Percentiles rank a stretch among this genome's conserved stretches.
These are phyloP conservation scores for Agrotis ipsilon DNA, from an alignment of 2,888 invertebrate species.

Conservation along the genomic window DNA sequence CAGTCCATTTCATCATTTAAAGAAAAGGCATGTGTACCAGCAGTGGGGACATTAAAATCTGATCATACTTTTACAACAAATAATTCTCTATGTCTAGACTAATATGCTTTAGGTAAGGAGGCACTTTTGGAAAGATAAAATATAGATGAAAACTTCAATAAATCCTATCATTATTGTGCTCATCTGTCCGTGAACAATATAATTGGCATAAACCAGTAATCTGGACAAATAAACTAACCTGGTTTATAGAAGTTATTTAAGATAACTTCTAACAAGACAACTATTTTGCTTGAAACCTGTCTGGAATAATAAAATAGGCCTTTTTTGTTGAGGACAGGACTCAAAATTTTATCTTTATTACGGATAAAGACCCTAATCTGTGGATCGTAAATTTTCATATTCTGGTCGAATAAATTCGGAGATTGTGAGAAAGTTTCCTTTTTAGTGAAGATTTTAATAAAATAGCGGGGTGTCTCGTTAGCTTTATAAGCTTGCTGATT, in stretches of 20 bases:
- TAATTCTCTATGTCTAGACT: no score
- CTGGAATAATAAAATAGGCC: slow-evolving; percentile 35
- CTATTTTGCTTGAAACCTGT: slow-evolving; percentile 18
- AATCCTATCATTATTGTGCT: no score
- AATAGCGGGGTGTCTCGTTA: background rate
- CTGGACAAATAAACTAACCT: slow-evolving; percentile 37
- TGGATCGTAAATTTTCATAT: slow-evolving; percentile 37
- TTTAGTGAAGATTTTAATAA: slow-evolving; percentile 12
- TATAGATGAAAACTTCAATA: no score
- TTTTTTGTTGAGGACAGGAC: slow-evolving; percentile 34
- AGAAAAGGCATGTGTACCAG: no score
- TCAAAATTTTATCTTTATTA: slow-evolving; percentile 36
- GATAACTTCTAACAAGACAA: slow-evolving; percentile 41
- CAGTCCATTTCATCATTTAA: no score
- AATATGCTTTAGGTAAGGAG: background rate
- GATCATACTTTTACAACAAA: no score
- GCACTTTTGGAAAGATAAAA: background rate
- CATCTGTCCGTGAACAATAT: slow-evolving; percentile 24
- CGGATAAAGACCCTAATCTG: slow-evolving; percentile 38
- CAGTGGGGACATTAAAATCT: no score
- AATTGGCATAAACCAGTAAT: slow-evolving; percentile 36
- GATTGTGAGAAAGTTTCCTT: slow-evolving; percentile 21
- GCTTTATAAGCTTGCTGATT: background rate
- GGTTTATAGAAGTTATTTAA: slow-evolving; percentile 27
- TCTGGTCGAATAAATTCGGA: slow-evolving; percentile 33